Evolutionary conservation across 2,113 vertebrate genomes (phyloP).

Genomic region (Anguilla japonica): DNA sequence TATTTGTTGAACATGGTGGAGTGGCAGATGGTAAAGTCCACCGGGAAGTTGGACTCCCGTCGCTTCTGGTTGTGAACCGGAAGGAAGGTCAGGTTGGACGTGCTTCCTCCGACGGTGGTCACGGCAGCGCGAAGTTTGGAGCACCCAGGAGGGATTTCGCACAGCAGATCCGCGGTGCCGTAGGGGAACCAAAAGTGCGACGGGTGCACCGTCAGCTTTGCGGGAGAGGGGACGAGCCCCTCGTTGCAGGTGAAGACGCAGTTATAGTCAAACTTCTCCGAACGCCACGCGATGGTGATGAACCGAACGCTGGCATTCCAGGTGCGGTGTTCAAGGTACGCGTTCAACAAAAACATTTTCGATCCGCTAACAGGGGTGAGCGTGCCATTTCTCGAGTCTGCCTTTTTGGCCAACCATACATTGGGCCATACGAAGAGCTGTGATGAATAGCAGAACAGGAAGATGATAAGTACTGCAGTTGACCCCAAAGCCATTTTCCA

Average conservation of each 20-base stretch:
- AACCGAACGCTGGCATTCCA: constrained; percentile 25
- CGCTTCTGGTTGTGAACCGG: constrained; percentile 55
- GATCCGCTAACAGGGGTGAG: neutral
- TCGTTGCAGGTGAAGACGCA: constrained; percentile 46
- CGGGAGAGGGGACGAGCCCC: neutral
- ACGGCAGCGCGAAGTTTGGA: constrained; percentile 24
- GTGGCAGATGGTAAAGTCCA: constrained; percentile 71
- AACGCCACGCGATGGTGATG: constrained; percentile 36
- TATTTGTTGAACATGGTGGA: constrained; percentile 71
- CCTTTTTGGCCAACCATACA: neutral
- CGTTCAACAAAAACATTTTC: neutral
- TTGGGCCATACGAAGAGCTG: neutral
- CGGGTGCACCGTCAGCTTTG: constrained; percentile 55
- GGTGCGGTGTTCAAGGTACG: neutral
- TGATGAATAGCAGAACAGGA: neutral
- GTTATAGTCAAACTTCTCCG: neutral
- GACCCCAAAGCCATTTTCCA: neutral
- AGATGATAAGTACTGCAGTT: neutral
- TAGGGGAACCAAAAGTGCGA: constrained; percentile 69
- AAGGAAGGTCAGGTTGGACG: constrained; percentile 30
- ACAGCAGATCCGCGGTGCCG: constrained; percentile 45
- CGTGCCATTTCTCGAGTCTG: neutral
- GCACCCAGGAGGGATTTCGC: constrained; percentile 24
- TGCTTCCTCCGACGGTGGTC: constrained; percentile 57
- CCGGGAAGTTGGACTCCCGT: constrained; percentile 26